Evolutionary conservation across 2,113 vertebrate species (phyloP), one percentile per base, ranked within the genome.

Genomic region (Ia io): DNA sequence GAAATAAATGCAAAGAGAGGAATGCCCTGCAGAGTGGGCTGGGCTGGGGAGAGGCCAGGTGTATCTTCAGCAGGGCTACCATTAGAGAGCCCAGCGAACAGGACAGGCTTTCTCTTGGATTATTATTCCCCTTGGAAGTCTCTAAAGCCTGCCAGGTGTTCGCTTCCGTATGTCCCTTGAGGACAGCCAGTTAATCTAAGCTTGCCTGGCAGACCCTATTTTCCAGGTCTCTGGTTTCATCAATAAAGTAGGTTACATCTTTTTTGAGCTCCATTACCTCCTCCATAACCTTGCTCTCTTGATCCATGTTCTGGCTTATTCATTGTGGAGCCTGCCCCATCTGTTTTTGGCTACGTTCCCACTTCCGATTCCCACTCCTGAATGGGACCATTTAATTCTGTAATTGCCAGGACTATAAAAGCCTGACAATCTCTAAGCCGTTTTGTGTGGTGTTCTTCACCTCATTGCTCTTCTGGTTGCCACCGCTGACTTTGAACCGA

Each of bases 221-320:
- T 97, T 97, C 97, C 95, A 97, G 95, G 94, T 84, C 91, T 96
- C 92, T 94, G 91, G 59, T 93, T 97, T 97, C 65, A 47, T 98
- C 96, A 94, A 94, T 98, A 97, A 97, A 95, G 70, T 73, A 95
- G 83, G 96, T 96, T 95, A 82, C 94, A 95, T 97, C 92, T 88
- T 91, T 95, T 95, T 84, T 94, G 94, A 97, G 96, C 92, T 94
- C 96, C 93, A 94, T 97, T 98, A 94, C 93, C 56, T 95, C 83
- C 91, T 95, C 84, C 59, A 77, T 89, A 94, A 63, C 88, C 92
- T 91, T 80, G 59, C 32, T 93, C 44, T 92, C 88, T 94, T 95
- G 96, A 97, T 97, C 96, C 96, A 90, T 80, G 91, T 84, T 96
- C 86, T 91, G 79, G 79, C 32, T 93, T 76, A 69, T 84, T 92